phyloP scores from a whole-genome alignment of 2,888 invertebrate species.

The Microctonus aethiopoides region DNA sequence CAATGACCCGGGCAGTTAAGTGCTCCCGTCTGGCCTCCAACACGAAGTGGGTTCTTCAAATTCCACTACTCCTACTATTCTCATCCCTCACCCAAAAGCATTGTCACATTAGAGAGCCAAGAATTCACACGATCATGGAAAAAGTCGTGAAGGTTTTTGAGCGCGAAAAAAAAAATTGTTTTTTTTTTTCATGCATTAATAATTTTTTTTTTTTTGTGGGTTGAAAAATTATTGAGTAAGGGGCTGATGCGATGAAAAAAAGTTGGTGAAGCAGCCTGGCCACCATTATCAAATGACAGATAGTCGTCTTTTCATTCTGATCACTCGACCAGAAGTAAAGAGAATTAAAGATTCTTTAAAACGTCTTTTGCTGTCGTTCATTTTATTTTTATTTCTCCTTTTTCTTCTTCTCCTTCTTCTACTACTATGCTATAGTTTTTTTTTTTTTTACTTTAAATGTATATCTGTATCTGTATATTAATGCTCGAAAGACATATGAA shows the following conservation, averaged over 20 bases:
- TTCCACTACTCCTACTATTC: constrained; percentile 26
- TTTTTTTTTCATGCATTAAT: constrained; percentile 8
- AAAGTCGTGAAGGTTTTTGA: constrained; percentile 8
- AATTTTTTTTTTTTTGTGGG: constrained; percentile 10
- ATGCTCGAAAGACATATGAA: not conserved
- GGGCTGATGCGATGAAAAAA: not conserved
- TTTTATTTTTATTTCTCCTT: constrained; percentile 12
- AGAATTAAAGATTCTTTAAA: constrained; percentile 60
- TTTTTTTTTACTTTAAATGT: not conserved
- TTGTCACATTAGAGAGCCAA: constrained; percentile 12
- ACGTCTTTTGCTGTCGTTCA: constrained; percentile 24
- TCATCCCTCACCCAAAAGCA: constrained; percentile 38
- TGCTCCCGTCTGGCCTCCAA: constrained; percentile 59
- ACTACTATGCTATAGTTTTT: constrained; percentile 5
- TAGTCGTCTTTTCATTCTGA: constrained; percentile 64
- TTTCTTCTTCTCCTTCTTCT: not conserved
- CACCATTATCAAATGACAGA: constrained; percentile 59
- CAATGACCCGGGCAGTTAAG: constrained; percentile 60
- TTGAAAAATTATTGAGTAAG: constrained; percentile 11
- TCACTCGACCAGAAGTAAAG: constrained; percentile 63
- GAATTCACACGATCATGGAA: not conserved
- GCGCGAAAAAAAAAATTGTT: constrained; percentile 1
- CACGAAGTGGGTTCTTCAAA: constrained; percentile 57
- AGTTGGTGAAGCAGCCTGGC: constrained; percentile 28
- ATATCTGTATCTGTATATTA: not conserved